phyloP scores from a whole-genome alignment of 2,888 invertebrate genomes.

The Timema podura region DNA sequence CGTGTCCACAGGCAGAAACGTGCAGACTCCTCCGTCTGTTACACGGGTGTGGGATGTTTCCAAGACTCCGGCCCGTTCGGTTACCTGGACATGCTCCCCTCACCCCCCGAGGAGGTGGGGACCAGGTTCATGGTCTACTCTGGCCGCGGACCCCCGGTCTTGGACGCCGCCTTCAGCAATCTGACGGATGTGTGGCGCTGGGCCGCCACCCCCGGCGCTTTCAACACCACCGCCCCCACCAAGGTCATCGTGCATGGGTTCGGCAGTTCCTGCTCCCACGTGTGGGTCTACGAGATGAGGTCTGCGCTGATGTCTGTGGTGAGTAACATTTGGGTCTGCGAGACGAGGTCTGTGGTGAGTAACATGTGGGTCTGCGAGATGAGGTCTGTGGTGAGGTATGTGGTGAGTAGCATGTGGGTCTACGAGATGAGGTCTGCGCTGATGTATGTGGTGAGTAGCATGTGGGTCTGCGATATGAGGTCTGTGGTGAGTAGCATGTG shows the following conservation, averaged over 20 bases:
- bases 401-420: not conserved
- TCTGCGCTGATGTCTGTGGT: constrained; percentile 86
- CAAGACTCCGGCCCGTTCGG: constrained; percentile 86
- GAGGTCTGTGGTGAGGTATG: not conserved
- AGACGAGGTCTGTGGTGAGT: not conserved
- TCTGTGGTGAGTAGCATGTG: not conserved
- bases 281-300: constrained; percentile 93
- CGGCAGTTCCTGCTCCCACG: constrained; percentile 83
- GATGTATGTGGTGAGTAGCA: not conserved
- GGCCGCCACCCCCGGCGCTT: constrained; percentile 59
- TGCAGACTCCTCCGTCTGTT: constrained; percentile 77
- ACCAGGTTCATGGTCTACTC: constrained; percentile 79
- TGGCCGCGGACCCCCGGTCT: constrained; percentile 51
- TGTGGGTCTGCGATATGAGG: not conserved
- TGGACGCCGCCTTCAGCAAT: constrained; percentile 69
- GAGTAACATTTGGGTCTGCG: constrained; percentile 41
- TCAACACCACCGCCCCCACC: constrained; percentile 59
- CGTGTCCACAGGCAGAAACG: constrained; percentile 58
- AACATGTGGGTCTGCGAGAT: not conserved
- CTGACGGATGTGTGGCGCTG: constrained; percentile 60
- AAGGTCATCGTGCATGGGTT: constrained; percentile 90
- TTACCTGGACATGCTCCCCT: constrained; percentile 84
- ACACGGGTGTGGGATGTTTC: constrained; percentile 87
- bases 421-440: not conserved
- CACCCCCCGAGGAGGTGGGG: constrained; percentile 78